Conservation (phyloP, 2,888 invertebrate genomes). For the Caenorhabditis sp. region DNA sequence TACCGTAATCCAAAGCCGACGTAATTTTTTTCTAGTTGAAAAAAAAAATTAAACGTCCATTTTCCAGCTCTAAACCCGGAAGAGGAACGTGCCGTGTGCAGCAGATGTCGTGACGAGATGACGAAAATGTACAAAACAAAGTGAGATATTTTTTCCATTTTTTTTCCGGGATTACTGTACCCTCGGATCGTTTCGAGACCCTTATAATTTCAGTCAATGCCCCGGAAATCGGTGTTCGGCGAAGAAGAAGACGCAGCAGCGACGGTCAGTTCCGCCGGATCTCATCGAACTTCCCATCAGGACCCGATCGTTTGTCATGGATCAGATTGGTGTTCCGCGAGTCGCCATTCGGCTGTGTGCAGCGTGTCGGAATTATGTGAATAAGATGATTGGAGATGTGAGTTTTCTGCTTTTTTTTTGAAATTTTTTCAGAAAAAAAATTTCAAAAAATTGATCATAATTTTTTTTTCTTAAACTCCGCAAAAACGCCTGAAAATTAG, state of each 20-base stretch:
- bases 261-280: slow-evolving; percentile 39
- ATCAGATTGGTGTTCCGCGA: slow-evolving; percentile 43
- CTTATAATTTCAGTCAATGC: slow-evolving; percentile 50
- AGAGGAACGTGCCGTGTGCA: slow-evolving; percentile 37
- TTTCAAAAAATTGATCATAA: no score
- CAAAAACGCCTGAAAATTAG: no score
- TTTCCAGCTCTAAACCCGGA: no score
- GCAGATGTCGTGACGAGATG: slow-evolving; percentile 51
- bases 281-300: slow-evolving; percentile 28
- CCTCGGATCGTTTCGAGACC: no score
- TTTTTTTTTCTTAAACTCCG: no score
- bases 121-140: slow-evolving; percentile 47
- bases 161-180: no score
- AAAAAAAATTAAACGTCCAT: no score
- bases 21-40: no score
- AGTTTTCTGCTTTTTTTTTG: slow-evolving; percentile 6
- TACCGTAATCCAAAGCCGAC: no score
- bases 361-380: slow-evolving; percentile 36
- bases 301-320: slow-evolving; percentile 51
- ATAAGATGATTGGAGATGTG: slow-evolving; percentile 31
- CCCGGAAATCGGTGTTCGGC: slow-evolving; percentile 37
- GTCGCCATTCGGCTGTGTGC: slow-evolving; percentile 52
- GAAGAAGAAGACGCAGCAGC: slow-evolving; percentile 36
- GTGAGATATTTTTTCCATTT: slow-evolving; percentile 34
- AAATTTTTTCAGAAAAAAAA: not conserved